Base-by-base conservation (phyloP, 2,797 vertebrate genomes). In the Pygocentrus nattereri region DNA sequence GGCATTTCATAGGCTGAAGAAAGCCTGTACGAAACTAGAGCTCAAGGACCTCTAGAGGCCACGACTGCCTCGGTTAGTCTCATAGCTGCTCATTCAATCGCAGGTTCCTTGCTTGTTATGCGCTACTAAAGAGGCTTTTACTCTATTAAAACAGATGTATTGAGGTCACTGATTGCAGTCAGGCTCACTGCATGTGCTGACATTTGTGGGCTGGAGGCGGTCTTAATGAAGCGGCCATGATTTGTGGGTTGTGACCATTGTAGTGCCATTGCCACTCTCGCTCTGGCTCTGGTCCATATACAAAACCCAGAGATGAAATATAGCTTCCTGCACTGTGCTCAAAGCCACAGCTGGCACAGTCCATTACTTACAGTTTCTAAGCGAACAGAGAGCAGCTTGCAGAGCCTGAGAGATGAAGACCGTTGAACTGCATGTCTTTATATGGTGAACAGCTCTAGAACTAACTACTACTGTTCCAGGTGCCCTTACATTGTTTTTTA, bases 91-190 rank as follows among this genome's bases (percentile, higher is more conserved):
- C 72, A 25, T 84, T 78, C 23, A 41, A 74, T 87, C 86, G 0
- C 41, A 79, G 67, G 74, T 80, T 44, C 64, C 52, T 62, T 19
- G 27, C 6, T 4, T 70, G 15, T 67, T 54, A 78, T 67, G 65
- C 31, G 34, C 64, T 30, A 27, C 83, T 64, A 71, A 86, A 84
- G 21, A 19, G 67, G 19, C 5, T 58, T 84, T 78, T 79, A 79
- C 85, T 69, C 88, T 81, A 58, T 67, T 13, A 78, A 76, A 89
- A 88, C 86, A 88, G 87, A 93, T 91, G 91, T 87, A 88, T 83
- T 85, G 84, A 92, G 88, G 88, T 91, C 87, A 87, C 73, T n/a
- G 72, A 83, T 25, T 82, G 86, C 54, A 58, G 86, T 82, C 81
- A 44, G 79, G 86, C 80, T 86, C 82, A 10, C 77, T 64, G 78